phyloP scores from a whole-genome alignment of 2,888 invertebrate species.

The Nysson spinosus region DNA sequence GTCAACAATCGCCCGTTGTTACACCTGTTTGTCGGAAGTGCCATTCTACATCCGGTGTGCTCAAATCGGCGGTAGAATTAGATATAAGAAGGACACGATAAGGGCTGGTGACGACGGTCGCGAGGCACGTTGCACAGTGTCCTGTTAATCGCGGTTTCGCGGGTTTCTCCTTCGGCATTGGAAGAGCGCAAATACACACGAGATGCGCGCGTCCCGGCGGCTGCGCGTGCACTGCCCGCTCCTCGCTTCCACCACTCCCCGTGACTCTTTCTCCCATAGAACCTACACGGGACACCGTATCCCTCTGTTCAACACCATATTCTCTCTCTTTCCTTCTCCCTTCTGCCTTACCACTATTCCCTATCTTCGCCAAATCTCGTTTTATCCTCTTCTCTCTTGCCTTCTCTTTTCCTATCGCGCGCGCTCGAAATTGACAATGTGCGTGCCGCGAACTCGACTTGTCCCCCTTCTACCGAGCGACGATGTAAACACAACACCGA shows the following conservation, averaged over 20 bases:
- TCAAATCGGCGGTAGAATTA: too few relatives aligned
- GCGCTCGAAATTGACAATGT: constrained; percentile 26
- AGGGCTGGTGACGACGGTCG: constrained; percentile 56
- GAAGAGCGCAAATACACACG: constrained; percentile 56
- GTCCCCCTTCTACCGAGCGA: constrained; percentile 14
- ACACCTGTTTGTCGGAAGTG: too few relatives aligned
- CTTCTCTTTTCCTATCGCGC: constrained; percentile 6
- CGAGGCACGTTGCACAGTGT: constrained; percentile 70
- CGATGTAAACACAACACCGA: constrained; percentile 9
- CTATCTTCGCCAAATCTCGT: not conserved
- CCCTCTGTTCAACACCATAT: too few relatives aligned
- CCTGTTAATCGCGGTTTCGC: constrained; percentile 64
- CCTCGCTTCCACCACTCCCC: constrained; percentile 34
- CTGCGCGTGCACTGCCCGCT: constrained; percentile 73
- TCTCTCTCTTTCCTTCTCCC: constrained; percentile 23
- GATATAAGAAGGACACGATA: not conserved
- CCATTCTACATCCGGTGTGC: too few relatives aligned
- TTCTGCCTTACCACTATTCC: constrained; percentile 8
- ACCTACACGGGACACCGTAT: constrained; percentile 51
- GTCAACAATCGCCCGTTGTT: too few relatives aligned
- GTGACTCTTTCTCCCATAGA: constrained; percentile 32
- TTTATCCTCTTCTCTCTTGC: not conserved
- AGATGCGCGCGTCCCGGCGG: constrained; percentile 72
- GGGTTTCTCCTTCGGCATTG: constrained; percentile 56
- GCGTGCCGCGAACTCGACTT: constrained; percentile 17